These are phyloP conservation scores for Parnassius apollo DNA, from an alignment of 2,888 invertebrate genomes.

Conservation along the genomic window DNA sequence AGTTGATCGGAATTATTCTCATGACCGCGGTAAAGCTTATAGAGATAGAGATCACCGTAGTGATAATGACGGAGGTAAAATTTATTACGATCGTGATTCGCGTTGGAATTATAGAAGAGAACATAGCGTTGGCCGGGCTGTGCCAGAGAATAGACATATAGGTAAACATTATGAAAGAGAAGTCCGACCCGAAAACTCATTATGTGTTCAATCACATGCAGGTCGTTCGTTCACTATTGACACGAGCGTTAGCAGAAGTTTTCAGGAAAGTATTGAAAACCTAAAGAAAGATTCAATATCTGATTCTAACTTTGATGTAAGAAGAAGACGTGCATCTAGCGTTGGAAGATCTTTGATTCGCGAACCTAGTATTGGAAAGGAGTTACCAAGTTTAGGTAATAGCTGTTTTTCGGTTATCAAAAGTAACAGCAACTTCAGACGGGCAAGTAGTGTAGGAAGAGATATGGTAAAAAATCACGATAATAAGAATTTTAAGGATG, in stretches of 20 bases:
- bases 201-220: slow-evolving; percentile 48
- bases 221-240: slow-evolving; percentile 63
- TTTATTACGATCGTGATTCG: slow-evolving; percentile 35
- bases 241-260: slow-evolving; percentile 62
- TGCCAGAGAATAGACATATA: slow-evolving; percentile 28
- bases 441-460: slow-evolving; percentile 65
- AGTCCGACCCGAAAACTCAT: slow-evolving; percentile 35
- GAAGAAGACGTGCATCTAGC: slow-evolving; percentile 62
- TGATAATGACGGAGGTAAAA: slow-evolving; percentile 33
- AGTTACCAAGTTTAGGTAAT: slow-evolving; percentile 16
- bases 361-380: slow-evolving; percentile 26
- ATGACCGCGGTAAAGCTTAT: slow-evolving; percentile 31
- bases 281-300: slow-evolving; percentile 11
- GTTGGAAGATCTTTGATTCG: slow-evolving; percentile 55
- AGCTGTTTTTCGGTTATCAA: slow-evolving; percentile 20
- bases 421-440: slow-evolving; percentile 42
- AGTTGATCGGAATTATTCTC: slow-evolving; percentile 33
- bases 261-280: slow-evolving; percentile 49
- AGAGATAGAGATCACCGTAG: slow-evolving; percentile 32
- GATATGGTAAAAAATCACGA: slow-evolving; percentile 36
- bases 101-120: slow-evolving; percentile 41
- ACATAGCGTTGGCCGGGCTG: slow-evolving; percentile 41
- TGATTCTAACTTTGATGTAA: slow-evolving; percentile 44
- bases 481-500: slow-evolving; percentile 54
- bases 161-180: slow-evolving; percentile 28